Conservation (phyloP, 2,888 invertebrate genomes). For the Pseudococcus longispinus region DNA sequence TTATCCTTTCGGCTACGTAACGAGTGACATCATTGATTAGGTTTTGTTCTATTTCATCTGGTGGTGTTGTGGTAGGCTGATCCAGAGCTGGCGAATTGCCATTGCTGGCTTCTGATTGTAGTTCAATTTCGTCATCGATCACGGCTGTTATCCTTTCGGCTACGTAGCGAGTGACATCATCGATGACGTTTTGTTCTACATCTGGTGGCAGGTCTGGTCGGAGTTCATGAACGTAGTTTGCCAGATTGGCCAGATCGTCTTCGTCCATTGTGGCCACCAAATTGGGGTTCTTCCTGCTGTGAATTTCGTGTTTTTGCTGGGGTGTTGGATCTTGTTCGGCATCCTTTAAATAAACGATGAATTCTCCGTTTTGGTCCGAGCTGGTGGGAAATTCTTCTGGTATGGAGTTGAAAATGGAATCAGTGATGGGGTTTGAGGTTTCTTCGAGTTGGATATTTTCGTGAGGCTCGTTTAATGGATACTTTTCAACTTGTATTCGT, state of each 20-base stretch:
- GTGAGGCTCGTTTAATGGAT: background rate
- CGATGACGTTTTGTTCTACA: background rate
- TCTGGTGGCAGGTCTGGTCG: too few relatives aligned
- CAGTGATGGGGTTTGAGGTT: background rate
- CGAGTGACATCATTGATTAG: too few relatives aligned
- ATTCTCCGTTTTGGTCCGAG: background rate
- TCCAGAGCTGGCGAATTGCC: background rate
- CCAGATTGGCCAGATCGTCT: too few relatives aligned
- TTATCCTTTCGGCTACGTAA: background rate
- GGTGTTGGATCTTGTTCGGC: background rate
- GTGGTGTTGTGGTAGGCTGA: background rate
- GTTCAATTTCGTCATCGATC: background rate
- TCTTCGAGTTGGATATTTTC: background rate
- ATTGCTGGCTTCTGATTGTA: background rate
- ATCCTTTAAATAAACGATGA: background rate
- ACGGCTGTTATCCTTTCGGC: background rate
- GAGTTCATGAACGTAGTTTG: background rate
- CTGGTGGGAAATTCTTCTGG: background rate
- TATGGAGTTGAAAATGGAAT: background rate
- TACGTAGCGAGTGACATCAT: background rate
- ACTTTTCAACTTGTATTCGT: background rate
- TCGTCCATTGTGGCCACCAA: background rate
- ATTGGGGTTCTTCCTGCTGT: background rate
- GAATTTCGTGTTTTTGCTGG: background rate
- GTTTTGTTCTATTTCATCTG: too few relatives aligned